Evolutionary conservation across 2,888 invertebrate species (phyloP).

Genomic region (Agrotis segetum): DNA sequence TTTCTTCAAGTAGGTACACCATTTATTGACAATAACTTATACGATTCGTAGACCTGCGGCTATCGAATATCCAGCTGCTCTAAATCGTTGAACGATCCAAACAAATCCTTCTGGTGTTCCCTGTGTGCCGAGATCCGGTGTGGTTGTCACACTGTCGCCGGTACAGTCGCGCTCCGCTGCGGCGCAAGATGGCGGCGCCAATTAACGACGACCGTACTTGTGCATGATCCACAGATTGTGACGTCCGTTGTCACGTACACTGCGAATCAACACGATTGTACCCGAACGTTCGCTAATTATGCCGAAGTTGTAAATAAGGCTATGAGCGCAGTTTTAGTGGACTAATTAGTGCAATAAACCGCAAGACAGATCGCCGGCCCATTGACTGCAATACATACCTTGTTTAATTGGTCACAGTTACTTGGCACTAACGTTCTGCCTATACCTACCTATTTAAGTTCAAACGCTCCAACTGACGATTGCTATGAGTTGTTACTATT

Average conservation of each 20-base stretch:
- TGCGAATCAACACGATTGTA: conserved; percentile 24
- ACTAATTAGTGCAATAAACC: conserved; percentile 48
- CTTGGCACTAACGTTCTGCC: background rate
- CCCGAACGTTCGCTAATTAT: conserved; percentile 13
- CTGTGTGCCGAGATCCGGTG: conserved; percentile 13
- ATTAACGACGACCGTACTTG: conserved; percentile 48
- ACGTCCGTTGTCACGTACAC: conserved; percentile 51
- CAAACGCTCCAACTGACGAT: background rate
- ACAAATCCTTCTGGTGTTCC: conserved; percentile 29
- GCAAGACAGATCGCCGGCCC: conserved; percentile 34
- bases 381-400: conserved; percentile 49
- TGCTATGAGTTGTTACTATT: background rate
- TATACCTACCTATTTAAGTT: background rate
- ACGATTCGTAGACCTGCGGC: too few species aligned
- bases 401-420: conserved; percentile 17
- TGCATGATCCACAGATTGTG: conserved; percentile 54
- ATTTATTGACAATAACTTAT: too few species aligned
- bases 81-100: too few species aligned
- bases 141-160: conserved; percentile 47
- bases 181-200: conserved; percentile 53
- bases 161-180: conserved; percentile 53
- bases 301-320: conserved; percentile 36
- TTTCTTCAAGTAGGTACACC: too few species aligned
- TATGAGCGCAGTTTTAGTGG: conserved; percentile 35
- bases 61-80: too few species aligned